Base-by-base conservation (phyloP, 1,140 invertebrate genomes). In the Dreissena rostriformis region DNA sequence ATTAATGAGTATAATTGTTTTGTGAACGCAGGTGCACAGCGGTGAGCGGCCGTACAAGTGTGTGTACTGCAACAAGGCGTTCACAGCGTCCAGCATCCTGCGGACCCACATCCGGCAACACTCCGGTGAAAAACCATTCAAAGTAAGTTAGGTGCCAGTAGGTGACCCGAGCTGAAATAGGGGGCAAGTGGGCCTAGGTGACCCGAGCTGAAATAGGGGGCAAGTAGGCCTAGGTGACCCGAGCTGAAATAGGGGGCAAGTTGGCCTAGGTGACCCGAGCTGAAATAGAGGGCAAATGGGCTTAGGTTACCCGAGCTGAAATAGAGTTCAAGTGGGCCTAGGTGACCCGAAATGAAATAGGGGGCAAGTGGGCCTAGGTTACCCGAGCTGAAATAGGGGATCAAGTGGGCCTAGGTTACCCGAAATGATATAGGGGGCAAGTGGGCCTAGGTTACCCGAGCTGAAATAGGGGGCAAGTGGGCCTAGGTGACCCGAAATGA, bases 51-150 rank as follows among this genome's bases (percentile, higher is more conserved):
- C 93, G 8, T 94, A 94, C 84, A 93, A 93, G 83, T 94, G 93
- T 87, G 98, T 98, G 90, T 96, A 97, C 92, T 99, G 98, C 92
- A 98, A 97, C 39, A 97, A 97, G 67, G 96, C 97, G 90, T 99
- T 99, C 92, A 98, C 97, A 74, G 95, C 97, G 26, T 98, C 98
- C 91, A 98, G 98, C 91, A 98, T 98, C 91, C 96, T 95, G 94
- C 96, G 94, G 96, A 97, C 95, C 95, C 97, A 93, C 95, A 95
- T 97, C 86, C 96, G 97, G 91, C 96, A 96, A n/a, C 97, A 99
- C 92, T 99, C 98, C 0, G 97, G 97, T 75, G 95, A 96, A 86
- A 96, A 97, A 90, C 97, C 97, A 0, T 97, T 96, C 93, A 95
- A 95, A 92, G 17, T 95, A 96, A 73, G 55, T n/a, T 71, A 49